Conservation (phyloP, 2,797 vertebrate genomes). For the Merluccius polli region DNA sequence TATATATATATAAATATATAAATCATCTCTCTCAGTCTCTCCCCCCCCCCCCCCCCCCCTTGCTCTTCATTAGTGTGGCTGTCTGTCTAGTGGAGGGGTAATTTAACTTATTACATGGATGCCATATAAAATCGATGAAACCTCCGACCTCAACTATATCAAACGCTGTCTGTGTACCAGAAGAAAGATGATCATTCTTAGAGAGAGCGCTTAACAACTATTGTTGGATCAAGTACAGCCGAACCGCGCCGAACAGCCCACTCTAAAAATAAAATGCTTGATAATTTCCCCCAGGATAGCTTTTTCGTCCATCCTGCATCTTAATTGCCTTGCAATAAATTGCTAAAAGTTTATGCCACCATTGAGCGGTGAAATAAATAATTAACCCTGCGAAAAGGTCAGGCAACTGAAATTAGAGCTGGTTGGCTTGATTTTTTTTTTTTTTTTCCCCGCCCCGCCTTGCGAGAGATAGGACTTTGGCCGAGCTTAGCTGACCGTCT, state of each 20-base stretch:
- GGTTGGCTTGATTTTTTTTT: slow-evolving; percentile 37
- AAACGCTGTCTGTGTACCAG: slow-evolving; percentile 45
- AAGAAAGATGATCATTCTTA: slow-evolving; percentile 40
- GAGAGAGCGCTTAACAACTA: slow-evolving; percentile 49
- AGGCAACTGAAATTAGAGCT: slow-evolving; percentile 65
- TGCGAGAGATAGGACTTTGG: slow-evolving; percentile 48
- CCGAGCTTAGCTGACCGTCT: slow-evolving; percentile 47
- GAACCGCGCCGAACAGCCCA: slow-evolving; percentile 51
- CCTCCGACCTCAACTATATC: slow-evolving; percentile 57
- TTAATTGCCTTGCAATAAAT: slow-evolving; percentile 73
- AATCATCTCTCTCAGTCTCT: neutral
- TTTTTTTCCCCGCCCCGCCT: too few species aligned
- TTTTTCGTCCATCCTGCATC: slow-evolving; percentile 64
- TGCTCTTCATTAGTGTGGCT: slow-evolving; percentile 44
- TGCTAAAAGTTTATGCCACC: slow-evolving; percentile 68
- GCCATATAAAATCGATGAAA: slow-evolving; percentile 61
- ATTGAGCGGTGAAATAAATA: slow-evolving; percentile 69
- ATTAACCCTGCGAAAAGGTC: slow-evolving; percentile 73
- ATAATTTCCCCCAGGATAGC: slow-evolving; percentile 74
- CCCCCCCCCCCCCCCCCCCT: slow-evolving; percentile 3
- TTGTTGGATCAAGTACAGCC: slow-evolving; percentile 44
- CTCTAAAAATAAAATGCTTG: slow-evolving; percentile 69
- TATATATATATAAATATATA: too few species aligned
- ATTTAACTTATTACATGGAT: slow-evolving; percentile 61
- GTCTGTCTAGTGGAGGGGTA: slow-evolving; percentile 43